Evolutionary conservation across 2,113 vertebrate genomes (phyloP).

Genomic region (Naja naja): DNA sequence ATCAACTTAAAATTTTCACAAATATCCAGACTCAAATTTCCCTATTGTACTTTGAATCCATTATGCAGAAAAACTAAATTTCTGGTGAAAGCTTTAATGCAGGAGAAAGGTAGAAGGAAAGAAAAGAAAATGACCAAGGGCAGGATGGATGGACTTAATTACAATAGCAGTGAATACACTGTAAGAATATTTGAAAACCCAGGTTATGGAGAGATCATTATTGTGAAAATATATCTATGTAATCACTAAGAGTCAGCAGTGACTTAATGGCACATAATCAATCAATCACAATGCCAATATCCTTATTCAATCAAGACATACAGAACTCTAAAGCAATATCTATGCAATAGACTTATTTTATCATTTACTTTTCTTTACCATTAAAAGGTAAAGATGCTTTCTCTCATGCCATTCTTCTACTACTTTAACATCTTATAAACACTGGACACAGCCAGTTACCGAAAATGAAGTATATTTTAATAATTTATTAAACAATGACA

Average conservation of each 20-base stretch:
- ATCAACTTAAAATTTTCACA: neutral
- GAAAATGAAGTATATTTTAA: neutral
- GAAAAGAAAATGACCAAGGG: neutral
- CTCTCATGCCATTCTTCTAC: accelerated
- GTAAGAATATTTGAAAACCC: neutral
- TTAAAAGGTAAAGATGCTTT: neutral
- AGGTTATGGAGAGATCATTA: neutral
- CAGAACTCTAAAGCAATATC: neutral
- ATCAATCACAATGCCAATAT: neutral
- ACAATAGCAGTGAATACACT: neutral
- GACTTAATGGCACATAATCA: neutral
- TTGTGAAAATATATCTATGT: neutral
- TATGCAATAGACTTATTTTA: neutral
- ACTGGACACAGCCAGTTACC: neutral
- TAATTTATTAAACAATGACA: neutral
- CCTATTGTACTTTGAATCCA: neutral
- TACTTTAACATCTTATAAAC: neutral
- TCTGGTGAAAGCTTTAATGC: neutral
- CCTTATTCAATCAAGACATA: neutral
- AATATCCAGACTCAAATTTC: neutral
- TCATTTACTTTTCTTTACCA: neutral
- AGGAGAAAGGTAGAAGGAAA: neutral
- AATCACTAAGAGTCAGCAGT: neutral
- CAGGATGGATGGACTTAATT: neutral
- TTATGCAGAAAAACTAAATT: neutral